Base-by-base conservation (phyloP, 2,888 invertebrate genomes). In the Drosophila incognita region DNA sequence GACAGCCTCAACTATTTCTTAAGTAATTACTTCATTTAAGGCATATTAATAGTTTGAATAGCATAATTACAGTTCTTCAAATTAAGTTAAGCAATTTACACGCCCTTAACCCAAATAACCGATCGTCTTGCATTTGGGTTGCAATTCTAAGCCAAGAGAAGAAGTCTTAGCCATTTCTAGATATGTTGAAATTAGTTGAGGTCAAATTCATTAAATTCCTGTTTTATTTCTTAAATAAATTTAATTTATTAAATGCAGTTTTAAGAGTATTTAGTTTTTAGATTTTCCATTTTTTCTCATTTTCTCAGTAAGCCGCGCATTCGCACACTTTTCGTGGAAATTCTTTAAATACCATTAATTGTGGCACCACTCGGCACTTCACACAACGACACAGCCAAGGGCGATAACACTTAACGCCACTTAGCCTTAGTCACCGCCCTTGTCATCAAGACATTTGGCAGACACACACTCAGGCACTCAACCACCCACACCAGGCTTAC, bases 361-460 rank as follows among this genome's bases (percentile, higher is more conserved):
- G 24, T 46, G n/a, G 21, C 27, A 38, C 31, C 15, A 27, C 31
- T 40, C 21, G n/a, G 33, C 33, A 63, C 27, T 48, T 48, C 35
- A 31, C 18, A 64, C 24, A 63, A 27, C 62, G 10, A 15, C 53
- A 58, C 29, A 48, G 54, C 69, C 51, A 63, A 62, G 38, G 72
- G 68, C 68, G 72, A 83, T 69, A 76, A 79, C 74, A 80, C 86
- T 82, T 87, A 80, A 76, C 68, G 71, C 72, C 73, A 75, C 69
- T 79, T 82, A 82, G 67, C 68, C 65, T 79, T 67, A 57, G 7
- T 48, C 59, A 72, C 62, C 66, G 69, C 64, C 69, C 71, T 69
- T 85, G 83, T 72, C 88, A 78, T 71, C 69, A 74, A 64, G 90
- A 83, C 83, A 76, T 83, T 73, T 74, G 62, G 46, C 52, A 73